These are phyloP conservation scores for Ostrea edulis DNA, from an alignment of 1,140 invertebrate genomes.

Conservation along the genomic window DNA sequence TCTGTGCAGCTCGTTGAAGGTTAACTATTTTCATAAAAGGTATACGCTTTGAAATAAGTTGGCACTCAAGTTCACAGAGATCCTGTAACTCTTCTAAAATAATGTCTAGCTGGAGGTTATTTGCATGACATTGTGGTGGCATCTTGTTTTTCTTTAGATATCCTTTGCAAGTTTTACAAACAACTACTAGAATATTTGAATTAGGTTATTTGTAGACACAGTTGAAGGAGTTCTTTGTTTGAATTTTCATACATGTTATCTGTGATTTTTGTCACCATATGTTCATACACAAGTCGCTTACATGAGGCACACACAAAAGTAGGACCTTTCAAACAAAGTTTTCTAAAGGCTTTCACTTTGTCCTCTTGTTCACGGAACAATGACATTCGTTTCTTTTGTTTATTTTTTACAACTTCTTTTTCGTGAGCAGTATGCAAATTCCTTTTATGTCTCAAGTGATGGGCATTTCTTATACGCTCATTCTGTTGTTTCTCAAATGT, in stretches of 20 bases:
- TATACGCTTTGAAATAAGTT: slow-evolving; percentile 47
- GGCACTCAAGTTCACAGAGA: slow-evolving; percentile 48
- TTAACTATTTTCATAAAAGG: slow-evolving; percentile 55
- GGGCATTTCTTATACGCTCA: neutral
- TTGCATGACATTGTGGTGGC: slow-evolving; percentile 40
- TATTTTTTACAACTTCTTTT: neutral
- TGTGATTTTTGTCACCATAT: neutral
- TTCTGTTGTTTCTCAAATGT: neutral
- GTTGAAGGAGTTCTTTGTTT: neutral
- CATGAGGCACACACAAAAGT: slow-evolving; percentile 1
- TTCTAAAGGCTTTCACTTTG: slow-evolving; percentile 7
- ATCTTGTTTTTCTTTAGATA: slow-evolving; percentile 24
- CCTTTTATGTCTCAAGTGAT: neutral
- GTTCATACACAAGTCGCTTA: neutral
- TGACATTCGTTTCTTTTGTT: slow-evolving; percentile 7
- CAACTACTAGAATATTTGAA: neutral
- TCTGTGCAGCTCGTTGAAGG: slow-evolving; percentile 53
- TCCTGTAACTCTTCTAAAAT: slow-evolving; percentile 42
- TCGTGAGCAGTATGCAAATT: neutral
- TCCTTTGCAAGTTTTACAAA: slow-evolving; percentile 41
- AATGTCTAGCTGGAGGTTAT: slow-evolving; percentile 34
- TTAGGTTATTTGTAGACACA: neutral
- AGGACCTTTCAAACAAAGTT: slow-evolving; percentile 14
- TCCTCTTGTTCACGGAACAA: neutral
- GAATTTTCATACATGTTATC: slow-evolving; percentile 6